Evolutionary conservation across 2,113 vertebrate species (phyloP).

Genomic region (Sturnus vulgaris): DNA sequence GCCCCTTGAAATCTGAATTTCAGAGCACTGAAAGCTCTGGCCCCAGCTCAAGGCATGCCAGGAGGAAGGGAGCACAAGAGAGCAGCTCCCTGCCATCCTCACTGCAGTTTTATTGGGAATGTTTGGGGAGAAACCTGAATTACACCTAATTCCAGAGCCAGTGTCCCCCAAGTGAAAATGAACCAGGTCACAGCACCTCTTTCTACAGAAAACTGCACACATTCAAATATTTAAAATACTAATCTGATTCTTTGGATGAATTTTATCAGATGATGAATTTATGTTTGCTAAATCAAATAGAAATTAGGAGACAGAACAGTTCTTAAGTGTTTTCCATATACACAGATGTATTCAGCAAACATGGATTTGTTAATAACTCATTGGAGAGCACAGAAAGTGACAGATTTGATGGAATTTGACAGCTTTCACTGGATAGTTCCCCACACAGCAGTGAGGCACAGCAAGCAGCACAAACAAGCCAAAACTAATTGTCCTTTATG

Average conservation of each 20-base stretch:
- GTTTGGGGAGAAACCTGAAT: not conserved
- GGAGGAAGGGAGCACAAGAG: not conserved
- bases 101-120: not conserved
- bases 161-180: fast-evolving
- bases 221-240: not conserved
- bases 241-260: fast-evolving
- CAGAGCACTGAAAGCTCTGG: no score
- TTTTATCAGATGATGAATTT: not conserved
- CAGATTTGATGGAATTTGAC: not conserved
- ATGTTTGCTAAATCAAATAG: not conserved
- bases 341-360: not conserved
- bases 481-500: not conserved
- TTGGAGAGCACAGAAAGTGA: not conserved
- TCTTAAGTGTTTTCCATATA: not conserved
- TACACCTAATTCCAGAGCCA: not conserved
- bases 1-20: not conserved
- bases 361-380: not conserved
- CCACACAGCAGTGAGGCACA: not conserved
- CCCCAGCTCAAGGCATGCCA: not conserved
- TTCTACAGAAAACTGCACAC: not conserved
- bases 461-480: not conserved
- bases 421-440: not conserved
- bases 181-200: not conserved
- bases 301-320: not conserved
- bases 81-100: not conserved